Base-by-base conservation (phyloP, 2,797 vertebrate species). In the Rhodeus uyekii region DNA sequence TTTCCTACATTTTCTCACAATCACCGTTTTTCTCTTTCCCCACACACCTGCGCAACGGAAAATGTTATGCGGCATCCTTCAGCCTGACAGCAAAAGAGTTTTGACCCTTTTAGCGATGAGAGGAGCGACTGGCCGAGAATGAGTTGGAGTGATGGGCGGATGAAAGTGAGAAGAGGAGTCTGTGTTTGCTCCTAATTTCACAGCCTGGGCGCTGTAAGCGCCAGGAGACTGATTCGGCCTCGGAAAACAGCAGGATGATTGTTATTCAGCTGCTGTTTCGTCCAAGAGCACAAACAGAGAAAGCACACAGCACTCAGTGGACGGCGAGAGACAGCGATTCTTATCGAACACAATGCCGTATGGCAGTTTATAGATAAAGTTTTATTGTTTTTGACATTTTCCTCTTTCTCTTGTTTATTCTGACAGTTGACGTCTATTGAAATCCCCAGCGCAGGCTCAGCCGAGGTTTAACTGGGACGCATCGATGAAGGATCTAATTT, bases 231-330 rank as follows among this genome's bases (percentile, higher is more conserved):
- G 53, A 76, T 75, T 64, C 42, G 22, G 65, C 74, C 68, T 77
- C 63, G 4, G 34, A 83, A 81, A 83, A 67, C 61, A 24, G 72
- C 14, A 32, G 71, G 19, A 68, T n/a, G 75, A 85, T 87, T 87
- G 68, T 73, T 76, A 85, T 87, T 80, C 84, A 78, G 77, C 44
- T 39, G 65, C 73, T 8, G 86, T 87, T 80, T 73, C 38, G 13
- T 44, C 53, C 36, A 13, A 76, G 32, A 83, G 64, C 67, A 80
- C 53, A 71, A 80, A 80, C 38, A n/a, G 22, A 68, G 73, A 83
- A 64, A 80, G 80, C 81, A 75, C 67, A 80, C 42, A 69, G 53
- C 67, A 29, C 80, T 80, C 68, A 42, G 24, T 46, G 38, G 32
- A 68, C n/a, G 73, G 60, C 76, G 50, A 76, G 42, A 34, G 46